A percentile compares a stretch with the other conserved stretches of the same genome.
Evolutionary conservation across 2,113 vertebrate species (phyloP).

Genomic region (Lophotis ruficrista): DNA sequence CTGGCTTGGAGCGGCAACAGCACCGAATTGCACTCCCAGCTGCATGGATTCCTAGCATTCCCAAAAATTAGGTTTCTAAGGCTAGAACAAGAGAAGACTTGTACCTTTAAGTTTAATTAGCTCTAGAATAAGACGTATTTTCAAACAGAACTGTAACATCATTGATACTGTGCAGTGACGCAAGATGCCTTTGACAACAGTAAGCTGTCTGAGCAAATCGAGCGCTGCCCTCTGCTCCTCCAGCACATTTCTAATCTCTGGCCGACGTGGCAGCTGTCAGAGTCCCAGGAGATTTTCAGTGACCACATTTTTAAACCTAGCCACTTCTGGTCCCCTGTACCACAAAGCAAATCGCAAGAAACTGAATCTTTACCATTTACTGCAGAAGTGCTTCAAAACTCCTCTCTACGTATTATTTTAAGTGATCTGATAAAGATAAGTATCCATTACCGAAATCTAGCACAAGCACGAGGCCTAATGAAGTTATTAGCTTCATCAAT

Average conservation of each 20-base stretch:
- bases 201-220: neutral
- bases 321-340: neutral
- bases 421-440: neutral
- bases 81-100: neutral
- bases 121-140: neutral
- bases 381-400: neutral
- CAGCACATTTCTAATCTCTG: neutral
- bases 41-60: neutral
- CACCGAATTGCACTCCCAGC: neutral
- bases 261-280: neutral
- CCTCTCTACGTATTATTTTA: neutral
- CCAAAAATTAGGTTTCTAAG: neutral
- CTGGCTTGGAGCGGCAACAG: neutral
- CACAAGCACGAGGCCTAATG: neutral
- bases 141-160: neutral
- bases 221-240: neutral
- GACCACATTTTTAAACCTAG: neutral
- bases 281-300: neutral
- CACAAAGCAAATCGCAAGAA: neutral
- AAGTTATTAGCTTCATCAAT: neutral
- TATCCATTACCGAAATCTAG: neutral
- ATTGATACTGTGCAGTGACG: neutral
- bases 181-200: neutral
- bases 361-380: neutral
- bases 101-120: conserved; percentile 2